phyloP scores from a whole-genome alignment of 1,140 invertebrate species.

The Elymnias hypermnestra region DNA sequence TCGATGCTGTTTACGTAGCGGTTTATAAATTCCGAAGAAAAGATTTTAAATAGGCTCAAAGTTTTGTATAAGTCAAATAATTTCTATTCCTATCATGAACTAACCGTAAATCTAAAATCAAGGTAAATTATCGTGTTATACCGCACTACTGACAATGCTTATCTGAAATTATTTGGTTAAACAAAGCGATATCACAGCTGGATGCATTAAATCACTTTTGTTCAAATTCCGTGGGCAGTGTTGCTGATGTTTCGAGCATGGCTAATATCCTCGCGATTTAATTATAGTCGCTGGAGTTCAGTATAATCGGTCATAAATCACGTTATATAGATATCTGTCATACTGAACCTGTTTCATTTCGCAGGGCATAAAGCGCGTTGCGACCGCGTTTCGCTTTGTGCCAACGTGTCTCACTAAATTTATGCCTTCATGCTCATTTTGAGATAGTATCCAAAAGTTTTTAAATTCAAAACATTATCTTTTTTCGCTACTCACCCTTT shows the following conservation, averaged over 20 bases:
- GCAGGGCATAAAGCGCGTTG: conserved; percentile 51
- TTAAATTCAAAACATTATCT: conserved; percentile 8
- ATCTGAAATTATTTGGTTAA: conserved; percentile 42
- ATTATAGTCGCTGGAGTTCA: conserved; percentile 62
- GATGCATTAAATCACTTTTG: conserved; percentile 56
- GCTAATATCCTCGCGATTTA: conserved; percentile 67
- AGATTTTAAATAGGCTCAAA: conserved; percentile 25
- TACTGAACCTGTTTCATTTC: conserved; percentile 70
- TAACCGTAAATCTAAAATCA: conserved; percentile 25
- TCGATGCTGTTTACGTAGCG: conserved; percentile 42
- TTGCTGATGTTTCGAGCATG: conserved; percentile 62
- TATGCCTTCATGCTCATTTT: conserved; percentile 71
- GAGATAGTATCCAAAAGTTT: conserved; percentile 27
- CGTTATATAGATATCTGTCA: conserved; percentile 68
- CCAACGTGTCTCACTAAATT: conserved; percentile 55
- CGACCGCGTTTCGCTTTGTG: conserved; percentile 44
- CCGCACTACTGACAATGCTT: conserved; percentile 30
- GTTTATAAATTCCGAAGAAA: conserved; percentile 37
- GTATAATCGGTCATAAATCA: conserved; percentile 71
- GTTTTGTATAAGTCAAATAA: conserved; percentile 17
- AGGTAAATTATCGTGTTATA: conserved; percentile 27
- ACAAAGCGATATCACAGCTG: conserved; percentile 56
- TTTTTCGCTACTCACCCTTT: conserved; percentile 35
- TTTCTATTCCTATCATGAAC: conserved; percentile 16
- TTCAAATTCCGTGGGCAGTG: conserved; percentile 57